Evolutionary conservation across 2,888 invertebrate species (phyloP).

Genomic region (Amphipyra tragopoginis): DNA sequence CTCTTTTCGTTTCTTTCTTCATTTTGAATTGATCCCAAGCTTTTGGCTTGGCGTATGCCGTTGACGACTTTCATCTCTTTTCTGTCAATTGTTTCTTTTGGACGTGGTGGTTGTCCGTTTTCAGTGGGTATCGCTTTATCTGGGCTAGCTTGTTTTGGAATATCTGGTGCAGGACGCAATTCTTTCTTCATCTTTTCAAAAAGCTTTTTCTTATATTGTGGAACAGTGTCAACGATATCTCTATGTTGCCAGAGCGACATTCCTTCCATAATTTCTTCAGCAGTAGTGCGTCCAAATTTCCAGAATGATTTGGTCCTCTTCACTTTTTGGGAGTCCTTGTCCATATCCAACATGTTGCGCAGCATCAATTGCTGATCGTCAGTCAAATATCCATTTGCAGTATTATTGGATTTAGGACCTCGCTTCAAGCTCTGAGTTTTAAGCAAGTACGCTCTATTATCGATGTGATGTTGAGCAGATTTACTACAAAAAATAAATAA

Average conservation of each 20-base stretch:
- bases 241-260: conserved; percentile 97
- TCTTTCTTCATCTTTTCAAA: conserved; percentile 85
- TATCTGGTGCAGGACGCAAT: conserved; percentile 81
- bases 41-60: conserved; percentile 86
- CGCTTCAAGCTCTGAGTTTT: conserved; percentile 87
- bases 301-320: conserved; percentile 96
- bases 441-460: conserved; percentile 82
- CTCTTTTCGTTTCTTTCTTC: conserved; percentile 78
- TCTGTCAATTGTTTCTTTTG: conserved; percentile 86
- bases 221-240: conserved; percentile 93
- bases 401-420: conserved; percentile 76
- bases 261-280: conserved; percentile 94
- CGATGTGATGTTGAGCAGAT: conserved; percentile 77
- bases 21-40: conserved; percentile 85
- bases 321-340: conserved; percentile 91
- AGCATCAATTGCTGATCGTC: conserved; percentile 89
- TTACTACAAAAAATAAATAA: conserved; percentile 82
- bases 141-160: conserved; percentile 74
- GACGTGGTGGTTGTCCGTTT: conserved; percentile 69
- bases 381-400: conserved; percentile 86
- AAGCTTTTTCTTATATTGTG: conserved; percentile 87
- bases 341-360: conserved; percentile 87
- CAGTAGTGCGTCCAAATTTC: conserved; percentile 94
- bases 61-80: conserved; percentile 81
- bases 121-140: conserved; percentile 73